phyloP scores from a whole-genome alignment of 1,140 invertebrate genomes.

The Cherax quadricarinatus region DNA sequence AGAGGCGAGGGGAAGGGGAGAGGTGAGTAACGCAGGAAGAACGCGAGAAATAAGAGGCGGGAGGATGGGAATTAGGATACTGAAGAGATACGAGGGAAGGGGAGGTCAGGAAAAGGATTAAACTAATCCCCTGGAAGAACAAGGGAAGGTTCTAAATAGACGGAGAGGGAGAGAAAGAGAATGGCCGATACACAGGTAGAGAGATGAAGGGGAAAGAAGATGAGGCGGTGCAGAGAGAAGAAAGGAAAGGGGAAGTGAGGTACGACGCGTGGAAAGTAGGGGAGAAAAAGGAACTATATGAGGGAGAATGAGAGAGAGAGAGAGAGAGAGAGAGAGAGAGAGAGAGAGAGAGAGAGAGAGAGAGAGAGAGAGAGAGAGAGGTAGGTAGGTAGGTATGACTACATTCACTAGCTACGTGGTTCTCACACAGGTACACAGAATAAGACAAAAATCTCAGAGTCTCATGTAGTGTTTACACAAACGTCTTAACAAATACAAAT shows the following conservation, averaged over 20 bases:
- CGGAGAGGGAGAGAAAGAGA: slow-evolving; percentile 13
- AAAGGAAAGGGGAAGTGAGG: background rate
- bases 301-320: background rate
- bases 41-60: slow-evolving; percentile 22
- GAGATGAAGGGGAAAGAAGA: slow-evolving; percentile 40
- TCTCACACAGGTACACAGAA: too few species aligned
- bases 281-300: background rate
- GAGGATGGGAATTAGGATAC: slow-evolving; percentile 14
- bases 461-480: too few species aligned
- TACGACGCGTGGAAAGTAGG: background rate
- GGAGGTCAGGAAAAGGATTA: slow-evolving; percentile 28
- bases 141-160: slow-evolving; percentile 40
- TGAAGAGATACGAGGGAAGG: slow-evolving; percentile 25
- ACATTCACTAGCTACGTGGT: too few species aligned
- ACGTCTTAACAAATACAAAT: too few species aligned
- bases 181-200: slow-evolving; percentile 32
- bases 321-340: background rate
- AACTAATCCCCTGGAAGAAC: slow-evolving; percentile 39
- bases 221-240: background rate
- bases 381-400: too few species aligned
- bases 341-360: background rate
- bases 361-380: background rate
- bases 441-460: too few species aligned
- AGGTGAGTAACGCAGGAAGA: slow-evolving; percentile 13
- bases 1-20: slow-evolving; percentile 8